These are phyloP conservation scores for Colius striatus DNA, from an alignment of 2,113 vertebrate genomes.

Conservation along the genomic window DNA sequence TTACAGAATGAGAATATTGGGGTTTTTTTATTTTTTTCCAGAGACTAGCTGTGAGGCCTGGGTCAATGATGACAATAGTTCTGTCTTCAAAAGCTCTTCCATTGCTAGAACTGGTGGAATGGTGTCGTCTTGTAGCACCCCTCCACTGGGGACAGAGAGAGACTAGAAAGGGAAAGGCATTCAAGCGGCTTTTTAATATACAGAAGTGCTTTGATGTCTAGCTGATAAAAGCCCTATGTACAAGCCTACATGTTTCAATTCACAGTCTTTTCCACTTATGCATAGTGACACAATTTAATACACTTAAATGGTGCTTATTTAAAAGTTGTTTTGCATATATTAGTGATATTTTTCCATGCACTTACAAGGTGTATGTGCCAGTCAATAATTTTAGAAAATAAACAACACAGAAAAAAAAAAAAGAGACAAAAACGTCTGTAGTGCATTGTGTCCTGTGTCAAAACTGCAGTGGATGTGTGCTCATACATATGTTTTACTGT, in stretches of 20 bases:
- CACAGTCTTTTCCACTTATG: neutral
- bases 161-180: neutral
- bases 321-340: neutral
- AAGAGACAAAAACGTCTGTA: neutral
- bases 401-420: neutral
- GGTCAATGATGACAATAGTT: neutral
- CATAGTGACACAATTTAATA: neutral
- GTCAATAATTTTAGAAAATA: neutral
- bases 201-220: neutral
- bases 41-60: slow-evolving; percentile 28
- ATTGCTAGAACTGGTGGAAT: neutral
- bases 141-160: neutral
- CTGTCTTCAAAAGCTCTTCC: slow-evolving; percentile 17
- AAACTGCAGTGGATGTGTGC: neutral
- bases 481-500: neutral
- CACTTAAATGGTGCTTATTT: too few species aligned
- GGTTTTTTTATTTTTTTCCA: neutral
- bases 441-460: neutral
- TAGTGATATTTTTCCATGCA: neutral
- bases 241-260: neutral
- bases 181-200: neutral
- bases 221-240: neutral
- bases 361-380: neutral
- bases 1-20: slow-evolving; percentile 25
- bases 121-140: neutral